These are phyloP conservation scores for Amphiura filiformis DNA, from an alignment of 35 echinoderm and acorn worm genomes.

Conservation along the genomic window DNA sequence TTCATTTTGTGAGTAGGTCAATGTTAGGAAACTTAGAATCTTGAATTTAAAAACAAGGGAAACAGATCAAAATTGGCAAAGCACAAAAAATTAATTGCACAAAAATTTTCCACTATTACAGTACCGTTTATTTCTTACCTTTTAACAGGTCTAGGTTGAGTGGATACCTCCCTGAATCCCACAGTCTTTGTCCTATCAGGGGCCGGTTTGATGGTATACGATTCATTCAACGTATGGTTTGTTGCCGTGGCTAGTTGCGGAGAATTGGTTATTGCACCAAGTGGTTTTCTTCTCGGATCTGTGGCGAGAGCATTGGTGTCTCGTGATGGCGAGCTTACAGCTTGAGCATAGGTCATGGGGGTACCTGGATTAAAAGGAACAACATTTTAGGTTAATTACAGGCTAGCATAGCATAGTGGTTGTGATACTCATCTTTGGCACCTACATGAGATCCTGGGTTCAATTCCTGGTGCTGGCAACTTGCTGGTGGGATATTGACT, in stretches of 20 bases:
- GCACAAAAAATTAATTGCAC: too few species aligned
- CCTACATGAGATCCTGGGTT: too few species aligned
- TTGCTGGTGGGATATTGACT: too few species aligned
- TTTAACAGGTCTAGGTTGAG: neutral
- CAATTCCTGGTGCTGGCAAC: too few species aligned
- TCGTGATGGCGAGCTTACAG: slow-evolving; percentile 35
- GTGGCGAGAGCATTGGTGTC: neutral
- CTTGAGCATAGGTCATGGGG: slow-evolving; percentile 56
- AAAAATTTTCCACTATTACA: too few species aligned
- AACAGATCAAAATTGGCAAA: too few species aligned
- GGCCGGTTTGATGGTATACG: neutral
- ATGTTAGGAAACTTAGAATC: too few species aligned
- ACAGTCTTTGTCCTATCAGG: neutral
- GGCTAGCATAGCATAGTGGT: too few species aligned
- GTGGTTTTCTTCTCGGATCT: slow-evolving; percentile 31
- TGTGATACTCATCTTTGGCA: too few species aligned
- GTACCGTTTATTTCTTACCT: neutral
- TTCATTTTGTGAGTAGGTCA: too few species aligned
- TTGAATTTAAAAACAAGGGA: too few species aligned
- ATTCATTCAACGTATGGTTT: slow-evolving; percentile 38
- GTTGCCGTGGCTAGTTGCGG: slow-evolving; percentile 11
- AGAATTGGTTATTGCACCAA: slow-evolving; percentile 42
- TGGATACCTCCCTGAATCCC: neutral
- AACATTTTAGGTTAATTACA: too few species aligned
- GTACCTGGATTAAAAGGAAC: slow-evolving; percentile 23